Conservation (phyloP, 92 coral and sea anemone genomes). For the Porites lobata region DNA sequence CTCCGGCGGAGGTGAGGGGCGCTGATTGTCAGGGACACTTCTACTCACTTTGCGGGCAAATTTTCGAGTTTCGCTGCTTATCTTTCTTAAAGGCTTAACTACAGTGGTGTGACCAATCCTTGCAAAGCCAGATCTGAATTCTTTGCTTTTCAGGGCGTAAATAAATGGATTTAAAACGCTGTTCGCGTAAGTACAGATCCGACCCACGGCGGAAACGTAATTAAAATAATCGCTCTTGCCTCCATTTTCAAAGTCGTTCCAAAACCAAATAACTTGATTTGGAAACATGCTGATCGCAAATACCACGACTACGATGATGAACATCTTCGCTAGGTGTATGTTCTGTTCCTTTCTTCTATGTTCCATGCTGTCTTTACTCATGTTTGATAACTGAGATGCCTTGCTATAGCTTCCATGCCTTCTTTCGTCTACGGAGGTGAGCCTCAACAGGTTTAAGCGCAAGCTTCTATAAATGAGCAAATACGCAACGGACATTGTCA, state of each 20-base stretch:
- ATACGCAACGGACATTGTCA: conserved; percentile 61
- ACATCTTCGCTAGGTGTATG: conserved; percentile 88
- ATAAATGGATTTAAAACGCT: conserved; percentile 88
- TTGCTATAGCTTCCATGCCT: background rate
- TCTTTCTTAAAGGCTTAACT: conserved; percentile 15
- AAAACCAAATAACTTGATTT: conserved; percentile 88
- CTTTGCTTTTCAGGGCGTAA: conserved; percentile 79
- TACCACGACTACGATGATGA: conserved; percentile 82
- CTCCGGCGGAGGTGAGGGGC: background rate
- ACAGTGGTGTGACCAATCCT: conserved; percentile 27
- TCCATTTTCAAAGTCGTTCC: conserved; percentile 78
- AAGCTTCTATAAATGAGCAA: conserved; percentile 46
- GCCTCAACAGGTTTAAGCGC: conserved; percentile 34
- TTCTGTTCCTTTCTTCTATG: conserved; percentile 80
- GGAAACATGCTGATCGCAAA: conserved; percentile 90
- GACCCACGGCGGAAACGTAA: conserved; percentile 65
- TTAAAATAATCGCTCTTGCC: conserved; percentile 44
- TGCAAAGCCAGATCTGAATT: conserved; percentile 74
- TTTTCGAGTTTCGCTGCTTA: conserved; percentile 22
- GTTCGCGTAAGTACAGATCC: conserved; percentile 87
- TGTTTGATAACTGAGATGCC: background rate
- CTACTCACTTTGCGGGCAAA: conserved; percentile 10
- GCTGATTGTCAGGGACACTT: background rate
- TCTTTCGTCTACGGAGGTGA: background rate
- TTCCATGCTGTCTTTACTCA: conserved; percentile 2